A percentile compares a stretch with the other conserved stretches of the same genome.
Conservation (phyloP, 2,797 vertebrate genomes). For the Ptychobarbus kaznakovi region DNA sequence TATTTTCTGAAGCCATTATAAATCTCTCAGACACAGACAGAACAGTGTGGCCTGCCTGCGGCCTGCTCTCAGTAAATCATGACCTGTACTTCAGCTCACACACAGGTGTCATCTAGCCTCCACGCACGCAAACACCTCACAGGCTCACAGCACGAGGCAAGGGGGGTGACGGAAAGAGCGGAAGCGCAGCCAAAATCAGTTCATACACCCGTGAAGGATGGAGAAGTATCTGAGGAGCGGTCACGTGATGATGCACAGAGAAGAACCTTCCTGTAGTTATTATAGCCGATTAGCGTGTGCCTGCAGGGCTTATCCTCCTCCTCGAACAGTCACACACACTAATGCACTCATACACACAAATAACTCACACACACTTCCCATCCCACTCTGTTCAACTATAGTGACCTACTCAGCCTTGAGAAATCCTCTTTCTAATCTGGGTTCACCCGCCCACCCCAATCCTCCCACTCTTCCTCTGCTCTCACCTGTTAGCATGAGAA, state of each 20-base stretch:
- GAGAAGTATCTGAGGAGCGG: constrained; percentile 46
- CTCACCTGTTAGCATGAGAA: constrained; percentile 69
- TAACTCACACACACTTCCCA: constrained; percentile 20
- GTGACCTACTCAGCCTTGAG: constrained; percentile 69
- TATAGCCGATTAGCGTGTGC: constrained; percentile 64
- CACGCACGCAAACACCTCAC: constrained; percentile 49
- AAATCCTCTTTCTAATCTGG: constrained; percentile 78
- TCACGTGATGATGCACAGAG: constrained; percentile 65
- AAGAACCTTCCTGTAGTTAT: constrained; percentile 60
- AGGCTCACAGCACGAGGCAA: neutral
- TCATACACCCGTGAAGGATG: neutral
- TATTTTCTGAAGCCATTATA: neutral
- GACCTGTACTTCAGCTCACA: constrained; percentile 68
- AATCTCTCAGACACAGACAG: constrained; percentile 1
- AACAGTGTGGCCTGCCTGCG: constrained; percentile 43
- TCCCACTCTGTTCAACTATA: constrained; percentile 50
- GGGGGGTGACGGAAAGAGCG: neutral
- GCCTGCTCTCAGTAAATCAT: constrained; percentile 67
- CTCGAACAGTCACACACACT: constrained; percentile 22
- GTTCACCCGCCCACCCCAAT: constrained; percentile 13
- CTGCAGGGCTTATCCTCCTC: constrained; percentile 45
- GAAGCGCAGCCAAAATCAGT: neutral
- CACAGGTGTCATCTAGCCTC: constrained; percentile 67
- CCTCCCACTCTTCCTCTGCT: constrained; percentile 36
- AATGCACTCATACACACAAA: constrained; percentile 39